Percentiles rank a stretch among this genome's conserved stretches.
These are phyloP conservation scores for honey bee (Apis mellifera) DNA, from an alignment of 1,140 invertebrate species.

Conservation along the genomic window Amel_HAv3.1 CM009931.2:24192501-24193000, in stretches of 20 bases:
- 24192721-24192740: conserved; percentile 84
- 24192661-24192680: conserved; percentile 86
- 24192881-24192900: background rate
- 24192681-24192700: conserved; percentile 85
- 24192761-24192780: conserved; percentile 90
- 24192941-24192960: conserved; percentile 85
- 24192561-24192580: conserved; percentile 91
- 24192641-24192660: conserved; percentile 83
- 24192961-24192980: conserved; percentile 74
- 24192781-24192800: conserved; percentile 91
- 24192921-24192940: conserved; percentile 84
- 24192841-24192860: background rate
- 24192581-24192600: conserved; percentile 89
- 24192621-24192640: conserved; percentile 83
- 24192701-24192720: conserved; percentile 83
- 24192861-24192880: background rate
- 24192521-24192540: conserved; percentile 89
- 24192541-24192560: conserved; percentile 91
- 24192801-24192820: conserved; percentile 88
- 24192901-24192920: conserved; percentile 84
- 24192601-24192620: conserved; percentile 84
- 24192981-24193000: background rate
- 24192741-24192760: conserved; percentile 87
- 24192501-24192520: conserved; percentile 92
- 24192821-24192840: conserved; percentile 31